Evolutionary conservation across 2,888 invertebrate species (phyloP), one percentile per base, ranked within the genome.

Genomic region (Melangyna quadrimaculata): DNA sequence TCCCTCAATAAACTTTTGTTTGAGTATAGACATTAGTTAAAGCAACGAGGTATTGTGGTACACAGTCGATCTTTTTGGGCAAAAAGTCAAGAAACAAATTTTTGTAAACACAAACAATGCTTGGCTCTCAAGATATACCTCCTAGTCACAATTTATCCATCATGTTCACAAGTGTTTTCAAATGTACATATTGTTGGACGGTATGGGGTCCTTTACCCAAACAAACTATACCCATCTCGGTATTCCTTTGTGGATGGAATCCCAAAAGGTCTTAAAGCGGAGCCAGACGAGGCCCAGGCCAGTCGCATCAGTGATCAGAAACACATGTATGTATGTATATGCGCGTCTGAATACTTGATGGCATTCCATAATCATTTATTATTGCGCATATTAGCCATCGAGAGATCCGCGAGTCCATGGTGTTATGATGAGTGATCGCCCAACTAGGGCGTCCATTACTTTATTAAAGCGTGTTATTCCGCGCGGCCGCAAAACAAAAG

Each of bases 361-460:
- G 86, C 86, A 86, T 86, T 86, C 84, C 84, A 80, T 79, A 84
- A 84, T 84, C 86, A 86, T 86, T 86, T 86, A 77, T 86, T 86
- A 86, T 81, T 86, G 86, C 86, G 77, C 86, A 86, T 86, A 86
- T 86, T 81, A 86, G 81, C 80, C 86, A 86, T 80, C 80, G 78
- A 77, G 86, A 86, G 81, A 81, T 81, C 81, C 70, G 81, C 86
- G 69, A 77, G 86, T 86, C 77, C 48, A 59, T 78, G 81, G 86
- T 86, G 81, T 86, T 86, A 86, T 86, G 86, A 86, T 86, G 86
- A 86, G 86, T 86, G 86, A 86, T 86, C 86, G 81, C 77, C 86
- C 81, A 86, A 86, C 86, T 86, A 86, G 86, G 86, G 86, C 86
- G 81, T 74, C 86, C 86, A 81, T 86, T 86, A 86, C 86, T 86